Conservation (phyloP, 2,888 invertebrate species). For the Meliscaeva auricollis region DNA sequence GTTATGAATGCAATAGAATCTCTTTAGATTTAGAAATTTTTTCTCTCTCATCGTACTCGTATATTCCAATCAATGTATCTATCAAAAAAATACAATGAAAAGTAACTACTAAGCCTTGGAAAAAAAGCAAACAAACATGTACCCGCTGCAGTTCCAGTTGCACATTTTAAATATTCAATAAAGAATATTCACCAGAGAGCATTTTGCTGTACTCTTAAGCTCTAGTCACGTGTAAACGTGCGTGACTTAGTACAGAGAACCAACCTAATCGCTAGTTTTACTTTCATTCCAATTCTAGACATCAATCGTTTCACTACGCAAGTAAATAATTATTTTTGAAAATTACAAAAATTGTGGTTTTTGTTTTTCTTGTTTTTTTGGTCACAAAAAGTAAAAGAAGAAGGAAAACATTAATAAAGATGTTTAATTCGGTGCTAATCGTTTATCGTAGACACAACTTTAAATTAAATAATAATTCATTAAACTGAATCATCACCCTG, state of each 20-base stretch:
- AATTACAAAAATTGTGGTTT: not conserved
- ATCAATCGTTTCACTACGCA: constrained; percentile 8
- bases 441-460: not conserved
- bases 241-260: constrained; percentile 54
- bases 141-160: constrained; percentile 1
- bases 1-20: too few relatives aligned
- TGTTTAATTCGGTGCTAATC: not conserved
- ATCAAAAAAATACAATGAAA: too few relatives aligned
- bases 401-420: not conserved
- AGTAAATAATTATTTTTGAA: not conserved
- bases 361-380: not conserved
- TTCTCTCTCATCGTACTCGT: not conserved
- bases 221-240: constrained; percentile 63
- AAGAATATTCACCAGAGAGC: not conserved
- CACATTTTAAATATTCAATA: not conserved
- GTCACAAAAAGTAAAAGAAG: not conserved
- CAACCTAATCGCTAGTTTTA: constrained; percentile 60
- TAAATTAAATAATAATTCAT: not conserved
- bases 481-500: not conserved
- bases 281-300: constrained; percentile 57
- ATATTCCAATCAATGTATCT: not conserved
- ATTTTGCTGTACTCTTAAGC: constrained; percentile 24
- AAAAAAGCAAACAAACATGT: not conserved
- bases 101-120: too few relatives aligned
- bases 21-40: too few relatives aligned